A percentile compares a stretch with the other conserved stretches of the same genome.
Evolutionary conservation across 1,140 invertebrate genomes (phyloP).

Genomic region (Homarus americanus): DNA sequence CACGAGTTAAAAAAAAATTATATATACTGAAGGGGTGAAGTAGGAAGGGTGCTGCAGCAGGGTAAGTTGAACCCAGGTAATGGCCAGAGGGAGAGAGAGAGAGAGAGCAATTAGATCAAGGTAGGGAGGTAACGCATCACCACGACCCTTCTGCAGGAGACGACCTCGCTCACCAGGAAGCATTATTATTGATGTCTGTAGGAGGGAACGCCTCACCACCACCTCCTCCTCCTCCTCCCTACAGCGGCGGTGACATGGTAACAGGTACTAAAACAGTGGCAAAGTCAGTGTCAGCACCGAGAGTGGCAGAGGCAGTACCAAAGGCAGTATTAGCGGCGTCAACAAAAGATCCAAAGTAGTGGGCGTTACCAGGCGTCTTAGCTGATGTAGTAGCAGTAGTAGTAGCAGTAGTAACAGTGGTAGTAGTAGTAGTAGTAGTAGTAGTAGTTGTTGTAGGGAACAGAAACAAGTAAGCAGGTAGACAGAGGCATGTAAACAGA

Average conservation of each 20-base stretch:
- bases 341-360: not conserved
- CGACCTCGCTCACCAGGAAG: too few relatives aligned
- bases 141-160: too few relatives aligned
- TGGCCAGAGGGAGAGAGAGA: constrained; percentile 1
- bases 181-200: too few relatives aligned
- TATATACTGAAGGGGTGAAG: too few relatives aligned
- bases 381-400: not conserved
- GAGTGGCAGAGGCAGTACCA: not conserved
- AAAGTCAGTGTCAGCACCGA: not conserved
- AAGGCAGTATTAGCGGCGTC: not conserved
- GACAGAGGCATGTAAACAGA: too few relatives aligned
- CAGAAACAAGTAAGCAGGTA: too few relatives aligned
- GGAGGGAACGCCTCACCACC: too few relatives aligned
- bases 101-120: not conserved
- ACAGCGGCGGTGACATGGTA: too few relatives aligned
- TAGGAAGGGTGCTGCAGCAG: not conserved
- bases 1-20: too few relatives aligned
- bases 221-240: too few relatives aligned
- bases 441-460: not conserved
- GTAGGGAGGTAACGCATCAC: too few relatives aligned
- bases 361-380: not conserved
- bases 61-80: not conserved
- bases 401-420: not conserved
- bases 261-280: too few relatives aligned
- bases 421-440: not conserved